These are phyloP conservation scores for Gulo gulo DNA, from an alignment of 2,113 vertebrate species.

Conservation along the genomic window DNA sequence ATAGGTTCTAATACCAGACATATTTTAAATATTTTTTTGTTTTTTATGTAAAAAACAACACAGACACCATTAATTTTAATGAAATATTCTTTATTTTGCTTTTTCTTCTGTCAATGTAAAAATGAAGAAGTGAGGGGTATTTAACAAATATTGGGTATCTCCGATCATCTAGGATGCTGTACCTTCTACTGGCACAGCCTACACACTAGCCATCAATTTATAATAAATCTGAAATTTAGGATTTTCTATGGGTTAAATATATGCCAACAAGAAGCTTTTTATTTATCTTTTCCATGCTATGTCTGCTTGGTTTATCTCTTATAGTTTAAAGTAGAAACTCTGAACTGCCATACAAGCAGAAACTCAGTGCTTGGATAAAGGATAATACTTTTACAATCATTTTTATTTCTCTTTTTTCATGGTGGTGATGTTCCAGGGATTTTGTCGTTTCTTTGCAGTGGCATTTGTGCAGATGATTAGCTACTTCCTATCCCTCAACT, in stretches of 20 bases:
- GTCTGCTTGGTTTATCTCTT: not conserved
- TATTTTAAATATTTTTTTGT: not conserved
- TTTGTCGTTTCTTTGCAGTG: conserved; percentile 2
- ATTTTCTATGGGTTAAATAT: not conserved
- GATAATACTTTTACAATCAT: conserved; percentile 33
- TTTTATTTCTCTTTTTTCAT: not conserved
- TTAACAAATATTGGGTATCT: rapidly evolving
- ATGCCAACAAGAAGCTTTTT: not conserved
- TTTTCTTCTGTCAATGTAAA: not conserved
- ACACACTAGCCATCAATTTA: not conserved
- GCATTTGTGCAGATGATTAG: not conserved
- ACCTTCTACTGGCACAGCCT: rapidly evolving
- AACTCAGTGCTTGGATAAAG: not conserved
- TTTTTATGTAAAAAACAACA: not conserved
- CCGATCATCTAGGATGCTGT: not conserved
- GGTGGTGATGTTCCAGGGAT: rapidly evolving
- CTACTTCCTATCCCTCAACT: not conserved
- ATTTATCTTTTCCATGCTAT: not conserved
- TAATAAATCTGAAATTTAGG: not conserved
- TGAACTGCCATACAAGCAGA: not conserved
- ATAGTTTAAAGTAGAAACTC: not conserved
- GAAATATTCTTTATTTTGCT: not conserved
- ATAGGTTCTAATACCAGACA: not conserved
- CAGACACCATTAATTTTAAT: not conserved
- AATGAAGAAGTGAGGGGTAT: not conserved